Conservation (phyloP, 1,140 invertebrate genomes). For the Drosophila kanapiae region DNA sequence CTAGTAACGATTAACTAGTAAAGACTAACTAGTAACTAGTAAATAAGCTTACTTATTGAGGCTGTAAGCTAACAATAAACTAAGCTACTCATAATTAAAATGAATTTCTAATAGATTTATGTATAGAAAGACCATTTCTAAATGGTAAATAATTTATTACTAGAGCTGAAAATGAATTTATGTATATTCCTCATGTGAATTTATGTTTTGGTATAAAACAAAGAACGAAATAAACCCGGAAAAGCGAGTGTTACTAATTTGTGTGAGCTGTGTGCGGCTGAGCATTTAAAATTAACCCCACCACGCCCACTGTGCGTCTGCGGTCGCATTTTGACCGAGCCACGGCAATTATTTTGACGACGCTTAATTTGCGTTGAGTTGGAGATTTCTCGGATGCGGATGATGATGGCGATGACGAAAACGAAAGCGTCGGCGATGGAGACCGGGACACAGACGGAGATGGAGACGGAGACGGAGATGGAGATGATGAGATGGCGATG, state of each 20-base stretch:
- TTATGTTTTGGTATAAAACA: neutral
- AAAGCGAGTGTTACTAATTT: constrained; percentile 27
- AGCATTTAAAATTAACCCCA: constrained; percentile 27
- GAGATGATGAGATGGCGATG: constrained; percentile 16
- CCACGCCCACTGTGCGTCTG: constrained; percentile 50
- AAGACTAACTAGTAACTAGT: neutral
- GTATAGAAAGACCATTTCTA: neutral
- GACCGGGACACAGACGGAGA: constrained; percentile 20
- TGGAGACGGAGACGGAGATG: constrained; percentile 27
- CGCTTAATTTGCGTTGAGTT: constrained; percentile 80
- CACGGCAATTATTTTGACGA: constrained; percentile 82
- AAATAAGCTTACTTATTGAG: too few species aligned
- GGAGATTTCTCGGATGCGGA: constrained; percentile 66
- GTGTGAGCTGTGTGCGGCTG: neutral
- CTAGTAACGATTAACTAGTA: neutral
- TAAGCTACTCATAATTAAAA: too few species aligned
- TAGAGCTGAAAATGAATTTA: neutral
- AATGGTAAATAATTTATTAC: accelerated
- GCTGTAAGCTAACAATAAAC: too few species aligned
- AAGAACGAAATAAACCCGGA: constrained; percentile 4
- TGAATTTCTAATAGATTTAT: neutral
- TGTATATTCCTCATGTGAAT: neutral
- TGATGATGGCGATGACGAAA: constrained; percentile 36
- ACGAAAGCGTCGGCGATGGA: constrained; percentile 11
- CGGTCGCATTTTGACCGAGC: constrained; percentile 62